A percentile compares a stretch with the other conserved stretches of the same genome.
Evolutionary conservation across 2,113 vertebrate species (phyloP).

Genomic region (Colius striatus): DNA sequence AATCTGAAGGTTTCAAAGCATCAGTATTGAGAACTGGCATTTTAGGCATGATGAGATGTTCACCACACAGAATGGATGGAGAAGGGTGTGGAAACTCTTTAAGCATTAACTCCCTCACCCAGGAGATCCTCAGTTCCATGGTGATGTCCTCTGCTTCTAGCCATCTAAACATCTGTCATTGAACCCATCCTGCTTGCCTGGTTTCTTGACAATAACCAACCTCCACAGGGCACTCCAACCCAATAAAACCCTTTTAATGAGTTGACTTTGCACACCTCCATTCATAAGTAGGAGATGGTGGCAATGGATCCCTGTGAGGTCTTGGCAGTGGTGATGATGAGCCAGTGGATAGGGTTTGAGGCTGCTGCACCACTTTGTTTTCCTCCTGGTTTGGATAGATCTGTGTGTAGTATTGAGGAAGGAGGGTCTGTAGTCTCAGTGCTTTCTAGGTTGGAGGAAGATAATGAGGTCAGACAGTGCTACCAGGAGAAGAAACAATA

Average conservation of each 20-base stretch:
- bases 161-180: background rate
- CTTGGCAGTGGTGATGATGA: background rate
- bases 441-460: background rate
- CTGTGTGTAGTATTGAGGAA: background rate
- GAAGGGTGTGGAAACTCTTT: background rate
- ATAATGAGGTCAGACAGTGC: background rate
- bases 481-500: background rate
- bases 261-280: background rate
- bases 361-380: background rate
- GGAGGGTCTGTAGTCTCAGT: background rate
- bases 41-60: background rate
- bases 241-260: background rate
- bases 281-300: background rate
- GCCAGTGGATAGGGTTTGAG: background rate
- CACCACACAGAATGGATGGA: background rate
- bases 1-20: background rate
- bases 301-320: background rate
- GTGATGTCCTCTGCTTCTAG: rapidly evolving
- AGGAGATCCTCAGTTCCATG: background rate
- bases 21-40: background rate
- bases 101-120: background rate
- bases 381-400: background rate
- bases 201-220: background rate
- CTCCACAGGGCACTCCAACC: background rate
- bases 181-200: background rate